phyloP scores from a whole-genome alignment of 2,113 vertebrate species.

The Onychostoma macrolepis region DNA sequence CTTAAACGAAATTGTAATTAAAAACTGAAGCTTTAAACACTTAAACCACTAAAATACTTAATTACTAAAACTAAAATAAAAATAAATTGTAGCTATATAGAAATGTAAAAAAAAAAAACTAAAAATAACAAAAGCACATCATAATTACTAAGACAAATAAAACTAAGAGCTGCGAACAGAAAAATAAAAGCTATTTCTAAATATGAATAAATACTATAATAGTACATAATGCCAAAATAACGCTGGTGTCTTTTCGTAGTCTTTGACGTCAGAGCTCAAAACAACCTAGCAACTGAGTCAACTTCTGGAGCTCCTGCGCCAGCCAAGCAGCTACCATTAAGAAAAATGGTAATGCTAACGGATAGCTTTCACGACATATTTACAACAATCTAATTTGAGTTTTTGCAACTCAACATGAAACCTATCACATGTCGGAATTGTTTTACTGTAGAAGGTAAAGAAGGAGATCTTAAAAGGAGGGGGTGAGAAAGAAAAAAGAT shows the following conservation, averaged over 20 bases:
- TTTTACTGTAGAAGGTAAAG: neutral
- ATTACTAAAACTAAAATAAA: neutral
- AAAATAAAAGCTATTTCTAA: neutral
- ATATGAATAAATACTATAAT: neutral
- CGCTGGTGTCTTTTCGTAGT: no score
- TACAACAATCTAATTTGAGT: neutral
- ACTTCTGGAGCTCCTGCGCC: neutral
- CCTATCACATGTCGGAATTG: neutral
- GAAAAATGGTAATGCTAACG: neutral
- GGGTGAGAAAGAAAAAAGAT: neutral
- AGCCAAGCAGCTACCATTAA: neutral
- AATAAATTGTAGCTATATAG: neutral
- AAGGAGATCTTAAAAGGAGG: neutral
- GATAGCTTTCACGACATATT: neutral
- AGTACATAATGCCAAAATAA: no score
- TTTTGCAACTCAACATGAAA: neutral
- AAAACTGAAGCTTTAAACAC: neutral
- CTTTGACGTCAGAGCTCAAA: neutral
- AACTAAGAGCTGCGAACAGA: no score
- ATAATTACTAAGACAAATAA: neutral
- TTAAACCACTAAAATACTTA: neutral
- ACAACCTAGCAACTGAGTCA: neutral
- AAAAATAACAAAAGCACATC: neutral
- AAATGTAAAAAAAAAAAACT: neutral
- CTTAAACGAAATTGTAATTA: neutral